Evolutionary conservation across 2,888 invertebrate genomes (phyloP), one percentile per base, ranked within the genome.

Genomic region (Acrocyrtus sp.): DNA sequence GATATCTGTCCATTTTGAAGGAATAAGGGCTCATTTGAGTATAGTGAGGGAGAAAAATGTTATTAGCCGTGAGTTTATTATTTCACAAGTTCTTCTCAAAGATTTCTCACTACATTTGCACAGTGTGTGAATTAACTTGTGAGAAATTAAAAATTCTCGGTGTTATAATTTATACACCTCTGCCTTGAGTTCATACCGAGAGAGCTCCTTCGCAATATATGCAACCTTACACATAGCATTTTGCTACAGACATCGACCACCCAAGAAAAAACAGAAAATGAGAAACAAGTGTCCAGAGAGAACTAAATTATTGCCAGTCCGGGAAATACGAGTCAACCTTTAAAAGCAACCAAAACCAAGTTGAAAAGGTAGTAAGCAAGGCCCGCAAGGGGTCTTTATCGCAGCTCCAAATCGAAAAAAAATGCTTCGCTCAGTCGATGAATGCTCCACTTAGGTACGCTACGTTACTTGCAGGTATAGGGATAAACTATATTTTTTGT

Each of bases 301-400:
- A 77, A 72, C 65, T 76, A 79, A 79, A 72, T 79, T 79, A 79
- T 78, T 79, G 75, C 77, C 69, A 69, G 72, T 74, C 63, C 69
- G 75, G 75, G 74, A 78, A 79, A 76, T 75, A 76, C 76, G 73
- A 79, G 75, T 72, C 79, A 76, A 77, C 75, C 75, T 78, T 75
- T 76, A n/a, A n/a, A 79, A 72, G 74, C 66, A 56, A 39, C 21
- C 39, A 24, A 27, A 27, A n/a, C n/a, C 48, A 43, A 60, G 68
- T 60, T 26, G 60, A 68, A 63, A 63, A 63, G 24, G 51, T 27
- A 54, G 61, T 61, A 48, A 69, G 61, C 61, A 54, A 69, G 69
- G 61, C 69, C 69, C 69, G 69, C 69, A 69, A 69, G 69, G 69
- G 69, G 69, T 69, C 69, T 69, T 80, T 80, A 80, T 80, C 80